phyloP scores from a whole-genome alignment of 2,113 vertebrate genomes.

The Ammodytes dubius region DNA sequence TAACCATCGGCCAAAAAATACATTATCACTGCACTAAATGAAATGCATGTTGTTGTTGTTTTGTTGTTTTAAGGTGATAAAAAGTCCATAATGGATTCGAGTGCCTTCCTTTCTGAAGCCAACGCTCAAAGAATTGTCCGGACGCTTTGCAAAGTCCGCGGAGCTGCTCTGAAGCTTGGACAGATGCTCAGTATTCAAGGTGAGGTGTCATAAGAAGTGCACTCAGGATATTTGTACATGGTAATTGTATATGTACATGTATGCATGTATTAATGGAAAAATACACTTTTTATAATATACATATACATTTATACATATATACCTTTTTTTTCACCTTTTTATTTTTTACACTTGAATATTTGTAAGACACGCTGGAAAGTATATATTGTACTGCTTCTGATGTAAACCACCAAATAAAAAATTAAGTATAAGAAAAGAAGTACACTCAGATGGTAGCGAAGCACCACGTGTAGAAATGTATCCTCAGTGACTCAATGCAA shows the following conservation, averaged over 20 bases:
- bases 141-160: slow-evolving; percentile 76
- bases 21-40: background rate
- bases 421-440: too few relatives aligned
- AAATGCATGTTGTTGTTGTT: background rate
- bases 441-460: background rate
- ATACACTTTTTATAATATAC: too few relatives aligned
- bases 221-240: too few relatives aligned
- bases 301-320: too few relatives aligned
- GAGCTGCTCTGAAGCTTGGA: slow-evolving; percentile 74
- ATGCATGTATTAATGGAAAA: too few relatives aligned
- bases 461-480: background rate
- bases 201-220: slow-evolving; percentile 2
- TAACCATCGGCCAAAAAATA: too few relatives aligned
- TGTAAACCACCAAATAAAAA: too few relatives aligned
- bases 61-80: slow-evolving; percentile 46
- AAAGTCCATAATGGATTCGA: slow-evolving; percentile 58
- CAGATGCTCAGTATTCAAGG: slow-evolving; percentile 81
- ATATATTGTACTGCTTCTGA: too few relatives aligned
- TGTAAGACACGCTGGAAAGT: too few relatives aligned
- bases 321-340: too few relatives aligned
- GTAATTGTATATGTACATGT: too few relatives aligned
- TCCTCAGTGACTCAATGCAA: background rate
- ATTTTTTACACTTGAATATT: too few relatives aligned
- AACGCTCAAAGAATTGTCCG: slow-evolving; percentile 74
- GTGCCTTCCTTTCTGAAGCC: slow-evolving; percentile 72